These are phyloP conservation scores for Rhea pennata DNA, from an alignment of 2,113 vertebrate species.

Conservation along the genomic window DNA sequence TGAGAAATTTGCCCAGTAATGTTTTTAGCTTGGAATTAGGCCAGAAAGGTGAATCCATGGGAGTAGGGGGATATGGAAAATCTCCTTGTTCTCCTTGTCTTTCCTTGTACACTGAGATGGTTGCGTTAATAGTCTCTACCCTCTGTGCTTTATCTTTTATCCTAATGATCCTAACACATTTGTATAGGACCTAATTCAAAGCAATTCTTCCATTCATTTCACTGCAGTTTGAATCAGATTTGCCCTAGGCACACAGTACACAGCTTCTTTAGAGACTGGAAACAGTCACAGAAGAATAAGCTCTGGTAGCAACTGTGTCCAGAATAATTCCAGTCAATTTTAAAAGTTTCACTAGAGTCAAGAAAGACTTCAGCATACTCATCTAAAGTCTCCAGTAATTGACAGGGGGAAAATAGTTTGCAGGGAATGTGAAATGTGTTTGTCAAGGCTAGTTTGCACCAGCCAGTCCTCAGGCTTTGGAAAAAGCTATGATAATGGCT, in stretches of 20 bases:
- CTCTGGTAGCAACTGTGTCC: background rate
- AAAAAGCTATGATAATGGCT: background rate
- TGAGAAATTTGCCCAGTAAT: background rate
- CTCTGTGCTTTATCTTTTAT: background rate
- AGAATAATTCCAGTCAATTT: background rate
- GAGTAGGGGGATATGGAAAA: background rate
- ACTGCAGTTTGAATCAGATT: background rate
- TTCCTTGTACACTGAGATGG: background rate
- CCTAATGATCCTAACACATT: background rate
- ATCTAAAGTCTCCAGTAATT: background rate
- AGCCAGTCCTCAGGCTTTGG: background rate
- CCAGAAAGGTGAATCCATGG: background rate
- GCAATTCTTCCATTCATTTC: background rate
- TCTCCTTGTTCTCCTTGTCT: background rate
- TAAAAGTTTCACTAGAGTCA: background rate
- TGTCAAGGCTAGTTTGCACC: background rate
- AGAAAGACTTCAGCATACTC: background rate
- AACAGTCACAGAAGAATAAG: background rate
- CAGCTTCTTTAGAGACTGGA: background rate
- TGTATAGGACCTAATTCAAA: background rate
- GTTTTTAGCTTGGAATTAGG: background rate
- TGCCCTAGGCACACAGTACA: accelerated
- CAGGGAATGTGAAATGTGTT: background rate
- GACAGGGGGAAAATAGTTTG: background rate
- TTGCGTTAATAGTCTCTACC: background rate